These are phyloP conservation scores for Drepanosiphum platanoidis DNA, from an alignment of 2,888 invertebrate genomes.

Conservation along the genomic window DNA sequence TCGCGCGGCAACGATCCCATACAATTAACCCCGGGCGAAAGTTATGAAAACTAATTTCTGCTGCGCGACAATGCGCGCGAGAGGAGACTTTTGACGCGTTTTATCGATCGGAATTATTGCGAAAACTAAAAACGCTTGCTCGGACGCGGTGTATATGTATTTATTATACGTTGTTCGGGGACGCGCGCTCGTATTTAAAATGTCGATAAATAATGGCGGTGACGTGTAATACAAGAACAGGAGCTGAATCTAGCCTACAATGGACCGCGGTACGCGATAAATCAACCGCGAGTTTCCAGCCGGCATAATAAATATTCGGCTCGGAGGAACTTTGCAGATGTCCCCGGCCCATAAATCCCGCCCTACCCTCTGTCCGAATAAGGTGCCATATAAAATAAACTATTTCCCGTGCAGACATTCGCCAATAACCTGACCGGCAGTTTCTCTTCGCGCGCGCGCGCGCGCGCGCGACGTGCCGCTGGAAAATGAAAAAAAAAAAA, in stretches of 20 bases:
- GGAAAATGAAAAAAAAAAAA: neutral
- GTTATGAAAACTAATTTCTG: too few species aligned
- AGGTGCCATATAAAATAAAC: conserved; percentile 55
- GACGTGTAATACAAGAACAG: conserved; percentile 41
- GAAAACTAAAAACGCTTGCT: neutral
- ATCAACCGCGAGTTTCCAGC: conserved; percentile 56
- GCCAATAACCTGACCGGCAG: conserved; percentile 47
- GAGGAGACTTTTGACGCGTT: neutral
- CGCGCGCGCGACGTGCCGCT: neutral
- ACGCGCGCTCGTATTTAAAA: conserved; percentile 39
- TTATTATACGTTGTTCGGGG: too few species aligned
- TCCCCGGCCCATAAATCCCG: conserved; percentile 56
- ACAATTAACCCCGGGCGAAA: too few species aligned
- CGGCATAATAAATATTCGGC: conserved; percentile 57
- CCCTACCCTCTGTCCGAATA: conserved; percentile 47
- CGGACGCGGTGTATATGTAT: too few species aligned
- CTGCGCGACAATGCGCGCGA: too few species aligned
- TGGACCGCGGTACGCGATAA: conserved; percentile 44
- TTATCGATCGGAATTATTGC: too few species aligned
- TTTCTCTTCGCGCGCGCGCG: neutral
- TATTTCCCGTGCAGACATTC: conserved; percentile 34
- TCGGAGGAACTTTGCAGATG: conserved; percentile 55
- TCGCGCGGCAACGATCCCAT: too few species aligned
- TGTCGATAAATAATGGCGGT: conserved; percentile 56
- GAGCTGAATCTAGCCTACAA: conserved; percentile 47